These are phyloP conservation scores for Poecilia latipinna DNA, from an alignment of 2,113 vertebrate genomes.

Conservation along the genomic window DNA sequence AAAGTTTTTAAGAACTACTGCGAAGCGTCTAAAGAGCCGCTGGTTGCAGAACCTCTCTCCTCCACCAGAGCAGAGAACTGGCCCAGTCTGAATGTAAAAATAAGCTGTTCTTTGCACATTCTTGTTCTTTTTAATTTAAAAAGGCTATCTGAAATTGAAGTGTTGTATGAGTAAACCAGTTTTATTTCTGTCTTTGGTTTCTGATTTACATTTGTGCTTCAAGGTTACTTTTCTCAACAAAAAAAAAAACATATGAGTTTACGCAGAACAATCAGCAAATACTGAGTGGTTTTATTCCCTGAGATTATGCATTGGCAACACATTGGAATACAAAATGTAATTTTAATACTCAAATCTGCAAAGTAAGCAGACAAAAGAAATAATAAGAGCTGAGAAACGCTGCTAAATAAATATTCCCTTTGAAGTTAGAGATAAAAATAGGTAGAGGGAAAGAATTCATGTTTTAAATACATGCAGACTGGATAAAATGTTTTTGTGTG, in stretches of 20 bases:
- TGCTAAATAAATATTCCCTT: background rate
- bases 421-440: background rate
- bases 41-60: too few relatives aligned
- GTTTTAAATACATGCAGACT: background rate
- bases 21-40: too few relatives aligned
- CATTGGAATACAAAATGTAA: slow-evolving; percentile 3
- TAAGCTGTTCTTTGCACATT: background rate
- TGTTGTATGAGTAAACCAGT: slow-evolving; percentile 2
- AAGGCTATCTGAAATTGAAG: background rate
- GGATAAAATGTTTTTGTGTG: background rate
- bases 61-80: background rate
- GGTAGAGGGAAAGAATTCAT: background rate
- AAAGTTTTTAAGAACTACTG: too few relatives aligned
- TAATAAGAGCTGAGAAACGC: background rate
- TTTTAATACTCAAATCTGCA: background rate
- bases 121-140: slow-evolving; percentile 22
- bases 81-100: background rate
- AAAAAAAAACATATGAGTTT: background rate
- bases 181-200: background rate
- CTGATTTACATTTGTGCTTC: slow-evolving; percentile 18
- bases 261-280: slow-evolving; percentile 19
- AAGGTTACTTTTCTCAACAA: background rate
- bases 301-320: background rate
- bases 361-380: background rate
- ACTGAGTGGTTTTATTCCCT: slow-evolving; percentile 3